Conservation (phyloP, 2,113 vertebrate species). For the Ancistrus triradiatus region DNA sequence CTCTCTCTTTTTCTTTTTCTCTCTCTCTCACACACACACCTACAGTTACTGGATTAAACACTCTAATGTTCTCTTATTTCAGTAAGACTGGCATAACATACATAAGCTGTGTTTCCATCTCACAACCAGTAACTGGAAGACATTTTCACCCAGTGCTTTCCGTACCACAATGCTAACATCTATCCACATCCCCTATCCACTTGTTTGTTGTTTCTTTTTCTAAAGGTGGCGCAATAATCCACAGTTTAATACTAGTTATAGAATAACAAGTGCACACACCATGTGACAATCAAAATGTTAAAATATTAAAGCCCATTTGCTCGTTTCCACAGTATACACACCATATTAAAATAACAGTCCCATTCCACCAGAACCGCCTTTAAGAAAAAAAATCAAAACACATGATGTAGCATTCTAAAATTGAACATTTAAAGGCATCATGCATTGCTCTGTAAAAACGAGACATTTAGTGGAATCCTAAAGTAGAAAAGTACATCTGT, state of each 20-base stretch:
- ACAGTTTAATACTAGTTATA: not conserved
- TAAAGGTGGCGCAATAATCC: conserved; percentile 13
- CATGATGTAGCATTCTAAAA: too few species aligned
- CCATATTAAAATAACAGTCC: too few species aligned
- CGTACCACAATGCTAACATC: not conserved
- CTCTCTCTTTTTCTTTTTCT: too few species aligned
- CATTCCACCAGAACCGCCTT: too few species aligned
- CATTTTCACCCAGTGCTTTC: not conserved
- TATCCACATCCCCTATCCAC: conserved; percentile 1
- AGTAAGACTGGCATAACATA: not conserved
- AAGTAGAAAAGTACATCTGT: too few species aligned
- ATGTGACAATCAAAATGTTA: not conserved
- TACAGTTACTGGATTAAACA: conserved; percentile 10
- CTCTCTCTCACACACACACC: not conserved
- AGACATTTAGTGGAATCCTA: too few species aligned
- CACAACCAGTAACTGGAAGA: not conserved
- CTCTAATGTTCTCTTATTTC: not conserved
- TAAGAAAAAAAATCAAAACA: too few species aligned
- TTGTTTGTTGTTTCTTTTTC: conserved; percentile 4
- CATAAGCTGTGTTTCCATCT: not conserved
- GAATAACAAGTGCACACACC: not conserved
- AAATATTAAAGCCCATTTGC: not conserved
- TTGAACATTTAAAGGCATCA: too few species aligned
- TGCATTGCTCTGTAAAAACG: too few species aligned
- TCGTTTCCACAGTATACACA: too few species aligned